Evolutionary conservation across 2,888 invertebrate species (phyloP), one percentile per base, ranked within the genome.

Genomic region (Drosophila meridionalis): DNA sequence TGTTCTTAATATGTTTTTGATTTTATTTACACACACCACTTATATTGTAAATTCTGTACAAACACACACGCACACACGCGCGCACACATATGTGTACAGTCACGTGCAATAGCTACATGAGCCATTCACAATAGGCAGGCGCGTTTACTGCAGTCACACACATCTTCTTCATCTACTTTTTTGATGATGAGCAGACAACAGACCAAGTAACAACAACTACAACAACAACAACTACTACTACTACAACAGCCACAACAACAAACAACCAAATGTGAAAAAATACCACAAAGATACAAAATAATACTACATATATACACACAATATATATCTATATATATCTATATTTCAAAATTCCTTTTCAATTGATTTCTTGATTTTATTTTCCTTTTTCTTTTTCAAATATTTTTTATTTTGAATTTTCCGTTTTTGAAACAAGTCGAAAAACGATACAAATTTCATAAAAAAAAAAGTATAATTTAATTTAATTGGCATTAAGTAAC

Each of bases 331-430:
- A 82, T 59, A 65, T 63, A 69, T 70, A 60, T 30, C 28, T 68
- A 80, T 68, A 57, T 72, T 77, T 53, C 38, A 45, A 34, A 64
- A 50, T 70, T 77, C 64, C 63, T 64, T 82, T 83, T 66, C 64
- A 67, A 52, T 80, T 80, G 20, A 32, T 50, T 55, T 26, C 48
- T 52, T 63, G 52, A 58, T 68, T 73, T 48, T 38, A 53, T 57
- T 63, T 47, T 20, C 12, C 40, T 30, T 20, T 55, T 34, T 34
- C 1, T 9, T 30, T 59, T 64, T 64, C 30, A 7, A 14, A 4
- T 11, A 11, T 34, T 11, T 9, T 5, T n/a, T 9, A 45, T 57
- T 38, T 47, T 42, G 42, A 28, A 43, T 28, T 43, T 36, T 52
- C 20, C 60, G 20, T 38, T 47, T n/a, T 76, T 66, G 38, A 68